Evolutionary conservation across 1,140 invertebrate species (phyloP), one percentile per base, ranked within the genome.

Genomic region (Caenorhabditis remanei): DNA sequence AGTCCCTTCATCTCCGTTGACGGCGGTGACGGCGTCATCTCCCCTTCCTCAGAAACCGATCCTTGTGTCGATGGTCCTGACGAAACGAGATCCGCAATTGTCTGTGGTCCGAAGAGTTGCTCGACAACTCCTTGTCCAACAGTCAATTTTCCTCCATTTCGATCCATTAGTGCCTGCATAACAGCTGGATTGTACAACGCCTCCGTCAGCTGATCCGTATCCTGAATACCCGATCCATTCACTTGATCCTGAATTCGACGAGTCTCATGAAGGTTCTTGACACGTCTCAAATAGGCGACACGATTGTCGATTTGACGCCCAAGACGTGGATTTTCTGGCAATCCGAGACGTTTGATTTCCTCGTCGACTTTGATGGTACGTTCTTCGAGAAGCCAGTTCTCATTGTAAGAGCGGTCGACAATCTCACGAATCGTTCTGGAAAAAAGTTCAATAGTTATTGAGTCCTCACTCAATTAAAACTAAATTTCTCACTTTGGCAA

Each of bases 261-360:
- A 43, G 79, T 61, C 19, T 87, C 86, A 11, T 71, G n/a, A 11
- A 87, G 56, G n/a, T 87, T 87, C 79, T 87, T 87, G 13, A 87
- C 86, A 5, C 86, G 87, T 61, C 86, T 21, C 6, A 87, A 56
- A 55, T 87, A 87, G 55, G 86, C 86, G 13, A 87, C 40, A 32
- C 86, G 75, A 43, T 87, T 87, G 56, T 87, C 86, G 21, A 87
- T 71, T 48, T 87, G 86, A n/a, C 86, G 48, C 9, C 75, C 75
- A 5, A 87, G 86, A 21, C 86, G 75, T 16, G 86, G 86, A 48
- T 87, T 87, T 13, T 40, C 65, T 7, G 86, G 86, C 24, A 87
- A 56, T 14, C 86, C 86, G n/a, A 87, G 79, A 46, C 86, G 50
- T 48, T 87, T 55, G 41, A 87, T 55, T 56, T 87, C 86, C 41